Evolutionary conservation across 2,113 vertebrate genomes (phyloP).

Genomic region (Monopterus albus): DNA sequence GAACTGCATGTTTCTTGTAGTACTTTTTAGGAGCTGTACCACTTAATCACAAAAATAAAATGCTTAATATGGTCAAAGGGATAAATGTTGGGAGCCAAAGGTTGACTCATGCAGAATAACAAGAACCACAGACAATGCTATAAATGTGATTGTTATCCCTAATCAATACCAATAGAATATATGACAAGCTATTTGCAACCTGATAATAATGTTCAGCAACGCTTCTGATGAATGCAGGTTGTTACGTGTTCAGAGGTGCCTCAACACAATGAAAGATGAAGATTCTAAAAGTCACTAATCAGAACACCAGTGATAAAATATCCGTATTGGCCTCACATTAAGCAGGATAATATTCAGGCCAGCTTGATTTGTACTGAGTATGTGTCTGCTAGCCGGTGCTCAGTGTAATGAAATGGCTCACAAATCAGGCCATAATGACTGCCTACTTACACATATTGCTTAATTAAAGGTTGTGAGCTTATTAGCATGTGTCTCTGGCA

Average conservation of each 20-base stretch:
- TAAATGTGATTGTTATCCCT: background rate
- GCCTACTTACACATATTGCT: conserved; percentile 99
- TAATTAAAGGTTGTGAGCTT: conserved; percentile 99
- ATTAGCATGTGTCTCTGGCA: conserved; percentile 99
- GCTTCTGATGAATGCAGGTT: conserved; percentile 75
- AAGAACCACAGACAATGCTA: background rate
- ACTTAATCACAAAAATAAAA: background rate
- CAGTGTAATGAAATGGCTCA: conserved; percentile 95
- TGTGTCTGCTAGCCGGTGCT: conserved; percentile 93
- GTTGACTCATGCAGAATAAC: background rate
- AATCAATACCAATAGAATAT: conserved; percentile 33
- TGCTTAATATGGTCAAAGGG: background rate
- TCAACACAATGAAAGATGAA: conserved; percentile 82
- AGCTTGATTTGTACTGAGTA: conserved; percentile 97
- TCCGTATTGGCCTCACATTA: conserved; percentile 91
- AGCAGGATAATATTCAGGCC: conserved; percentile 91
- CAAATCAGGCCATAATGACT: conserved; percentile 99
- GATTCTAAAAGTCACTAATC: conserved; percentile 84
- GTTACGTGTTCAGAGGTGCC: conserved; percentile 81
- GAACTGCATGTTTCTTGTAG: too few relatives aligned
- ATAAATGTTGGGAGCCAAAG: background rate
- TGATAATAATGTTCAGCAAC: conserved; percentile 84
- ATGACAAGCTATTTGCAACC: conserved; percentile 52
- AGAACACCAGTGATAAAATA: conserved; percentile 90
- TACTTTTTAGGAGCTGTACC: too few relatives aligned